Conservation (phyloP, 1,140 invertebrate species). For the Drosophila fuyamai region DNA sequence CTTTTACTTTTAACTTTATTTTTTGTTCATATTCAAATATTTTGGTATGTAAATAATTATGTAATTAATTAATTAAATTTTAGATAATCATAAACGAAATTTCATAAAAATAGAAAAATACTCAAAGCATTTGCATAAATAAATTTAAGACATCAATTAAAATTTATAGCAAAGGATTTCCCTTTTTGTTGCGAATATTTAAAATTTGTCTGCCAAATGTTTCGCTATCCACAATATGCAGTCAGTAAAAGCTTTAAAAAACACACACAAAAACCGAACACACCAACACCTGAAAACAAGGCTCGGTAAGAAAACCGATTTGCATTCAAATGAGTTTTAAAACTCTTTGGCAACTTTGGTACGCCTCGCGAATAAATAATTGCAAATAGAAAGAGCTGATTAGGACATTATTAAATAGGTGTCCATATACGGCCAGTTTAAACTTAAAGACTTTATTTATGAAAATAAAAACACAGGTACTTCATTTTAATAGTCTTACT, state of each 20-base stretch:
- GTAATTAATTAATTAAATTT: too few relatives aligned
- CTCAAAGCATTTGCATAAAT: not conserved
- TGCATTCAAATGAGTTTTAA: constrained; percentile 2
- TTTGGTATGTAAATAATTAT: too few relatives aligned
- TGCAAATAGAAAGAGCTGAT: not conserved
- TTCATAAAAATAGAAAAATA: not conserved
- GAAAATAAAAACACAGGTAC: not conserved
- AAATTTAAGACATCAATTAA: not conserved
- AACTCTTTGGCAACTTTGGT: constrained; percentile 1
- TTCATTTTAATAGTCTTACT: constrained; percentile 13
- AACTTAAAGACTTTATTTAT: not conserved
- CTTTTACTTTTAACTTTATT: too few relatives aligned
- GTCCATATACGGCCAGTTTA: not conserved
- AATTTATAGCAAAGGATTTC: constrained; percentile 2
- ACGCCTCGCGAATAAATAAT: not conserved
- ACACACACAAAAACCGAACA: constrained; percentile 1
- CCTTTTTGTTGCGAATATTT: not conserved
- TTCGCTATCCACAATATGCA: constrained; percentile 3
- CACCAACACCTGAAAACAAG: constrained; percentile 12
- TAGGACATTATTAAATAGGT: not conserved
- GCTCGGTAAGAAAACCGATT: constrained; percentile 2
- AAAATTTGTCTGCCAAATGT: not conserved
- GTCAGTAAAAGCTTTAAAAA: constrained; percentile 2
- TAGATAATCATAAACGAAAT: too few relatives aligned
- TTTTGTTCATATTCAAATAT: too few relatives aligned